Evolutionary conservation across 1,140 invertebrate genomes (phyloP).

Genomic region (Melitaea cinxia): DNA sequence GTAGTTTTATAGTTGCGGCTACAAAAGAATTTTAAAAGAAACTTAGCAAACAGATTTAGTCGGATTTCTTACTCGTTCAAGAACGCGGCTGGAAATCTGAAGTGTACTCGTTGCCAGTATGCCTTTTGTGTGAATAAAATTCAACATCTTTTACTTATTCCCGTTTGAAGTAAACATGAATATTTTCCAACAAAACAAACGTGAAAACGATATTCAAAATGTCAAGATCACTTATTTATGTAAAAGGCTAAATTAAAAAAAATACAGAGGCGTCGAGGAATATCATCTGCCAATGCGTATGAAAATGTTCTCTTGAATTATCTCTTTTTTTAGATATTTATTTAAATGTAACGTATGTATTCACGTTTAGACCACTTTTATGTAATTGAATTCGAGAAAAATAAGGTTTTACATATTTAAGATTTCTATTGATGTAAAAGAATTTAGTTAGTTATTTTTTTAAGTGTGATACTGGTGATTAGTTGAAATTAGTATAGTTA

Average conservation of each 20-base stretch:
- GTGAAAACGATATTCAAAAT: not conserved
- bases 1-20: not conserved
- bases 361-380: too few species aligned
- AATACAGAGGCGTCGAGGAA: too few species aligned
- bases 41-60: not conserved
- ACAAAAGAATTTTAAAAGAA: not conserved
- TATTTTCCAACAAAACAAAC: slow-evolving; percentile 1
- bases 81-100: not conserved
- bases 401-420: too few species aligned
- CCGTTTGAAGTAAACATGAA: not conserved
- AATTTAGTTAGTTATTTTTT: too few species aligned
- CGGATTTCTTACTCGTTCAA: not conserved
- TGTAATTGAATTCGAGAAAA: too few species aligned
- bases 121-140: slow-evolving; percentile 3
- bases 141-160: not conserved
- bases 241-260: not conserved
- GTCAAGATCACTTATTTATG: not conserved
- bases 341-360: too few species aligned
- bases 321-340: too few species aligned
- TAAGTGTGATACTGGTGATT: too few species aligned
- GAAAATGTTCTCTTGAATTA: too few species aligned
- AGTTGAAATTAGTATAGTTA: too few species aligned
- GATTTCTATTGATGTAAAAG: too few species aligned
- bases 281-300: not conserved
- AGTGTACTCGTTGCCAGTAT: not conserved